Base-by-base conservation (phyloP, 1,140 invertebrate genomes). In the Drosophila tristis region DNA sequence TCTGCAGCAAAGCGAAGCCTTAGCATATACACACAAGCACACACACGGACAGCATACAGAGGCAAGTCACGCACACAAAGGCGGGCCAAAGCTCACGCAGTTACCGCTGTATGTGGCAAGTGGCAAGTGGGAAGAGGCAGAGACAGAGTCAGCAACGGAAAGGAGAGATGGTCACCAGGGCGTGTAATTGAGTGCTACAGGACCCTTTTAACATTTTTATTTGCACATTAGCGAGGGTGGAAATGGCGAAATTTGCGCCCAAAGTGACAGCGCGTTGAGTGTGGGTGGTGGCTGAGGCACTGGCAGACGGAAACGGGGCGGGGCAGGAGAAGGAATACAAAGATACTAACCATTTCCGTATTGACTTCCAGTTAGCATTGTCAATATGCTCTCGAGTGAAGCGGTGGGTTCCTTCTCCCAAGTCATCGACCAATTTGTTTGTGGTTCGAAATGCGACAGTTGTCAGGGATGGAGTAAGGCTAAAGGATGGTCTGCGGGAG, bases 191-290 rank as follows among this genome's bases (percentile, higher is more conserved):
- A 91, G 90, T 91, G 90, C 90, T 91, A 91, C 90, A 91, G 90
- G 90, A 90, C 90, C 90, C 86, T 91, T 91, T 91, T 91, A 91
- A 91, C 90, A 91, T 91, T 91, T 91, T 91, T 91, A 91, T 91
- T 91, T 91, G 90, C 90, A 91, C 90, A 91, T 91, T 91, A 91
- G 90, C 90, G 82, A 90, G 90, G 90, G 90, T 91, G 90, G 84
- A 89, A 87, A 87, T 87, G 84, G 84, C 84, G 67, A 87, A 87
- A 87, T 87, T 87, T 87, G 79, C 84, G 84, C 84, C 79, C 84
- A 87, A 87, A 87, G 84, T 87, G 82, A 87, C 82, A 87, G 84
- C 85, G 82, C 82, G 82, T 87, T 87, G 82, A 87, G 74, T 82
- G 71, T 87, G 82, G 82, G 78, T 74, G 73, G 76, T 54, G 31